Conservation (phyloP, 2,888 invertebrate species). For the Heliconius ismenius region DNA sequence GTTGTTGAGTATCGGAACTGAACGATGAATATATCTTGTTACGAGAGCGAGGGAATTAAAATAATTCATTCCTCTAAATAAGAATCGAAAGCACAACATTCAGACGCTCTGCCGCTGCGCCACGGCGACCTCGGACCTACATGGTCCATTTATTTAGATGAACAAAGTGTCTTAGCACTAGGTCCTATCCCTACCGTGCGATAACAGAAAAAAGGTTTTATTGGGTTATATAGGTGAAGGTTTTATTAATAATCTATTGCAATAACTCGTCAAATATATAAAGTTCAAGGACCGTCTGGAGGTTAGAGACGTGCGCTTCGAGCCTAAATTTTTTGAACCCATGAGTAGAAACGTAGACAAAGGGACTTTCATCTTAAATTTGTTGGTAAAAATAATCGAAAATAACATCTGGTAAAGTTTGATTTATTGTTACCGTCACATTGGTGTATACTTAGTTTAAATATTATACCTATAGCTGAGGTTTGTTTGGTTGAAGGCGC, state of each 20-base stretch:
- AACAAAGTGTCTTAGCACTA: background rate
- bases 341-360: constrained; percentile 8
- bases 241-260: background rate
- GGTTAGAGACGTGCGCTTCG: constrained; percentile 14
- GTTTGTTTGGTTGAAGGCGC: too few species aligned
- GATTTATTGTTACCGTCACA: too few species aligned
- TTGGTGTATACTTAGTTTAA: too few species aligned
- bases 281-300: constrained; percentile 12
- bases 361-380: background rate
- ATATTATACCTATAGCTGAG: too few species aligned
- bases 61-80: too few species aligned
- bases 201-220: too few species aligned
- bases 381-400: background rate
- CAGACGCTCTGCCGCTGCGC: background rate
- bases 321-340: constrained; percentile 10
- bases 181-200: background rate
- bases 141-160: too few species aligned
- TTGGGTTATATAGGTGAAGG: too few species aligned
- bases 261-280: background rate
- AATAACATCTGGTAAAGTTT: background rate
- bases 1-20: background rate
- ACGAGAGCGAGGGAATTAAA: too few species aligned
- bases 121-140: background rate
- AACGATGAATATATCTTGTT: background rate
- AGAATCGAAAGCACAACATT: too few species aligned